Percentiles rank a stretch among this genome's conserved stretches.
phyloP scores from a whole-genome alignment of 2,797 vertebrate genomes.

The Brotula barbata region DNA sequence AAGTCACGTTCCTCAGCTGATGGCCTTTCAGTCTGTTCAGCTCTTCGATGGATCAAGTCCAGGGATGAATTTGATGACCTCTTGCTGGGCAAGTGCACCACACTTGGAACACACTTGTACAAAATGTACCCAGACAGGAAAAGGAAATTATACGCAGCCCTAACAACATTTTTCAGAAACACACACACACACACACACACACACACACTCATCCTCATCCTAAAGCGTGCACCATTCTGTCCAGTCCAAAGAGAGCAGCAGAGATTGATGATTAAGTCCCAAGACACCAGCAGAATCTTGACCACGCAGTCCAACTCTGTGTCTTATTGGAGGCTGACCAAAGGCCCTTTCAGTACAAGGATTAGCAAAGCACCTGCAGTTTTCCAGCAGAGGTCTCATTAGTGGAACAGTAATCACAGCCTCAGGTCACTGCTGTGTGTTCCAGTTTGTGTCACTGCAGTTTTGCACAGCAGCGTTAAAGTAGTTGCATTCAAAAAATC shows the following conservation, averaged over 20 bases:
- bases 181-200: constrained; percentile 8
- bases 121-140: constrained; percentile 9
- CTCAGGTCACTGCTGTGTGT: constrained; percentile 6
- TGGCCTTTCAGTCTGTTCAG: constrained; percentile 51
- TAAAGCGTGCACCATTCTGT: constrained; percentile 21
- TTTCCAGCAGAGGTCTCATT: constrained; percentile 7
- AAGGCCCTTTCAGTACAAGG: constrained; percentile 11
- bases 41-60: constrained; percentile 36
- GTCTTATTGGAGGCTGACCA: not conserved
- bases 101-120: constrained; percentile 12
- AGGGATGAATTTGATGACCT: constrained; percentile 30
- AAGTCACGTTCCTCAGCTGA: constrained; percentile 33
- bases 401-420: constrained; percentile 18
- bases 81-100: constrained; percentile 24
- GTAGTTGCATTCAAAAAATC: constrained; percentile 25
- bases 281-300: constrained; percentile 14
- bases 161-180: constrained; percentile 36
- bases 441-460: constrained; percentile 15
- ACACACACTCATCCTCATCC: not conserved
- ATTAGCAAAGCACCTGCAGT: constrained; percentile 41
- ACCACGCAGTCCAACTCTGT: not conserved
- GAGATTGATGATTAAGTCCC: constrained; percentile 15
- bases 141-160: constrained; percentile 22
- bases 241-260: constrained; percentile 25
- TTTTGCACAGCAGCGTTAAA: constrained; percentile 22